Base-by-base conservation (phyloP, 2,797 vertebrate species). In the Bryconaethiops microstoma region DNA sequence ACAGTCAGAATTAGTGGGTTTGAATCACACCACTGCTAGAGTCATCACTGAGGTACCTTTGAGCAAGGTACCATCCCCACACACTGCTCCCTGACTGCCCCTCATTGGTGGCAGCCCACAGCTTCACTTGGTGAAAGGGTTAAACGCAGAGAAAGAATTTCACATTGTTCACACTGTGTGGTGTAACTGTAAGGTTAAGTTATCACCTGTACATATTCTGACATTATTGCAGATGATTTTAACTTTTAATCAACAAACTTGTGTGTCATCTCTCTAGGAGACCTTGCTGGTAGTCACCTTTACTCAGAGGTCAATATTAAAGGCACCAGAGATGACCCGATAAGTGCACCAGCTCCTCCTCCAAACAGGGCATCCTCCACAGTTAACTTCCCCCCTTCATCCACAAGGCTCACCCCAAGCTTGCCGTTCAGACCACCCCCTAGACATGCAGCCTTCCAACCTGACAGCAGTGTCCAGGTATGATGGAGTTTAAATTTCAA, bases 261-360 rank as follows among this genome's bases (percentile, higher is more conserved):
- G 45, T 40, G 13, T 75, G 40, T 57, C 42, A 39, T 14, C 35
- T 74, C 35, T 83, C 60, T 35, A 82, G 82, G 40, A 73, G 75
- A 40, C 14, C 9, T n/a, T 4, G 9, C 65, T 42, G 48, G 64
- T 13, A 39, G 81, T 80, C 87, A 91, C 21, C 25, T 88, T 13
- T 91, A 91, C 80, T 90, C 90, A 25, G 88, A 91, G 76, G 85
- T 91, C 29, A 91, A 90, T 62, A 60, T 91, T 64, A 85, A 67
- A 48, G 84, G 84, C 2, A 42, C 60, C 2, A 82, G 80, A 72
- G 83, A 84, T 17, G 69, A 52, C 21, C 21, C 17, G 3, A 7
- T 75, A 10, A 57, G 19, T 7, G 17, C 23, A 21, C 25, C 75
- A 9, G n/a, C 71, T 69, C 77, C 81, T 50, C 74, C 76, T 7